Evolutionary conservation across 2,888 invertebrate species (phyloP).

Genomic region (Drepanosiphum platanoidis): DNA sequence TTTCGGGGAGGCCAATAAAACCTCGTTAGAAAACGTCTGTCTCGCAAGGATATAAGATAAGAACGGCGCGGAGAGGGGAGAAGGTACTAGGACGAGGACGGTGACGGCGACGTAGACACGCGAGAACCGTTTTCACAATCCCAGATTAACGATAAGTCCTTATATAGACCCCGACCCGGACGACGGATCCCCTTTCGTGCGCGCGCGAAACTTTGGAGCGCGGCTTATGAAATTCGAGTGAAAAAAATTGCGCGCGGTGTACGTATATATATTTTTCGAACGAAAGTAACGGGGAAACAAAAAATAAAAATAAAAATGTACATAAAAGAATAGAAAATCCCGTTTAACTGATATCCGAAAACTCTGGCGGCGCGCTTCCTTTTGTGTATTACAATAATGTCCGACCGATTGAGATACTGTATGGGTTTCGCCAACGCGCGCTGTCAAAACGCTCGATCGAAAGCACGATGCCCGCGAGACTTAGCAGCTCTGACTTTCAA

Average conservation of each 20-base stretch:
- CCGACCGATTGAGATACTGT: no score
- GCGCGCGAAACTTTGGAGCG: conserved; percentile 5
- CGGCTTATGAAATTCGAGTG: neutral
- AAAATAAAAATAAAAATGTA: no score
- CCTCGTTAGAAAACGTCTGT: conserved; percentile 35
- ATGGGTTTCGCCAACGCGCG: no score
- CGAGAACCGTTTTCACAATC: neutral
- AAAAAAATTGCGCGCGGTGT: neutral
- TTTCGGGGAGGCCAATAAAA: conserved; percentile 9
- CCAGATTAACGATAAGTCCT: conserved; percentile 44
- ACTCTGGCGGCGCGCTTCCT: neutral
- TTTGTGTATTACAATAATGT: no score
- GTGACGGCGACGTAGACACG: neutral
- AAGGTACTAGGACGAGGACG: neutral
- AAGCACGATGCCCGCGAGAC: no score
- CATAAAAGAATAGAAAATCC: neutral
- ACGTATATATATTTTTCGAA: neutral
- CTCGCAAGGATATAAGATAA: conserved; percentile 13
- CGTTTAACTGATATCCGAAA: neutral
- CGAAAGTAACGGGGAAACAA: neutral
- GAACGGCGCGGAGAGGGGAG: neutral
- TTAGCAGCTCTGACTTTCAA: no score
- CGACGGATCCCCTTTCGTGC: conserved; percentile 6
- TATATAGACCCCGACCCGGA: neutral
- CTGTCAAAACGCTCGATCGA: no score